Base-by-base conservation (phyloP, 2,797 vertebrate genomes). In the Chelon labrosus region DNA sequence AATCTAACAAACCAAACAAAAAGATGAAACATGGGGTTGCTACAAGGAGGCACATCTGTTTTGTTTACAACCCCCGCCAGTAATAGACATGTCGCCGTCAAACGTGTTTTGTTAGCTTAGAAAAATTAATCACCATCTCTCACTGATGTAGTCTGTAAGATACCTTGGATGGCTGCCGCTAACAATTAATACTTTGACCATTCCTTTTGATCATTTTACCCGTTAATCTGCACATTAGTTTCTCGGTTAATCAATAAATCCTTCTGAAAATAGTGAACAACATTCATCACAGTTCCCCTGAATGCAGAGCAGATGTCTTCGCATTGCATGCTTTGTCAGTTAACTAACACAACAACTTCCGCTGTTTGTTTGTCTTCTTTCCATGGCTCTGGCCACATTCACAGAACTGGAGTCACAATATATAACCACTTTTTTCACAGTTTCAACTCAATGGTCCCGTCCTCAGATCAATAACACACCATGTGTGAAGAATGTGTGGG, bases 1-100 rank as follows among this genome's bases (percentile, higher is more conserved):
- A 67, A 53, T 78, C 63, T 75, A 79, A 80, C 67, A 39, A 57
- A 76, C 80, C 69, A 73, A 56, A 65, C 57, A 69, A 76, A 77
- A 79, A 31, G 44, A 82, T 77, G 66, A 72, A 57, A 42, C 58
- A 62, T 65, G 57, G 42, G 56, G 37, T 52, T 61, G 38, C 53
- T 37, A 54, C 55, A 37, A 14, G 11, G 60, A 52, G 56, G 54
- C 25, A 39, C 53, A 75, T 81, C 71, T 73, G 44, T 77, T 65
- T 85, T 79, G 59, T 81, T 84, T 78, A 77, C 31, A 20, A n/a
- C 62, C 65, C 38, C 49, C 65, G 31, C 50, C 27, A 37, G 1
- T 62, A 59, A 54, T 47, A 77, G 27, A 31, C 51, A 49, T 14
- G 46, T 46, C 20, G 27, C 37, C 1, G 8, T 44, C 47, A 52